A percentile compares a stretch with the other conserved stretches of the same genome.
These are phyloP conservation scores for Malacoraja senta DNA, from an alignment of 2,797 vertebrate genomes.

Conservation along the genomic window DNA sequence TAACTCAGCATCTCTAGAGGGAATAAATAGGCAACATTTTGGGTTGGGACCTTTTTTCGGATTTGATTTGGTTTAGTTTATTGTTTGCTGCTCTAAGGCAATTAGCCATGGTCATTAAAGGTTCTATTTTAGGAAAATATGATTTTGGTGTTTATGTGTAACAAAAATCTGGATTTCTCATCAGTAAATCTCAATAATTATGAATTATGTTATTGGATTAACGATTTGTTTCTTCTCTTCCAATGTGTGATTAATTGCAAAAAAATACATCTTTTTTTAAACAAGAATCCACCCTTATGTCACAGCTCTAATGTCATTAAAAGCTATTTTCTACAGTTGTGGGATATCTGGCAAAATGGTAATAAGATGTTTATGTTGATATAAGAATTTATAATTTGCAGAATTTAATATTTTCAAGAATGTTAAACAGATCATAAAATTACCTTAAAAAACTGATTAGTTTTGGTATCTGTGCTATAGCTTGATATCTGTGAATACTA, in stretches of 20 bases:
- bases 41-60: too few species aligned
- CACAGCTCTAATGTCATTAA: conserved; percentile 40
- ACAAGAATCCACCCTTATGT: background rate
- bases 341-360: conserved; percentile 51
- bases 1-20: too few species aligned
- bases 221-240: background rate
- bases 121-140: background rate
- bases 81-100: background rate
- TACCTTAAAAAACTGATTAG: background rate
- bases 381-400: conserved; percentile 13
- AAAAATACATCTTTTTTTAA: background rate
- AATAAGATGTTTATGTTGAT: conserved; percentile 37
- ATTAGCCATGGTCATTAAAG: background rate
- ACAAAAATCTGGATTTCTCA: background rate
- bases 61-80: background rate
- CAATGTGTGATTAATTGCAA: background rate
- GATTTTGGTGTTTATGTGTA: background rate
- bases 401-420: background rate
- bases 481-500: background rate
- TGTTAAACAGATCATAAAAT: background rate
- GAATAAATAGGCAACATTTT: too few species aligned
- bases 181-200: background rate
- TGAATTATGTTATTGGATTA: background rate
- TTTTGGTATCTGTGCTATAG: too few species aligned
- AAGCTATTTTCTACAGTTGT: conserved; percentile 55